Percentiles rank a stretch among this genome's conserved stretches.
Conservation (phyloP, 2,113 vertebrate genomes). For the Neofelis nebulosa region DNA sequence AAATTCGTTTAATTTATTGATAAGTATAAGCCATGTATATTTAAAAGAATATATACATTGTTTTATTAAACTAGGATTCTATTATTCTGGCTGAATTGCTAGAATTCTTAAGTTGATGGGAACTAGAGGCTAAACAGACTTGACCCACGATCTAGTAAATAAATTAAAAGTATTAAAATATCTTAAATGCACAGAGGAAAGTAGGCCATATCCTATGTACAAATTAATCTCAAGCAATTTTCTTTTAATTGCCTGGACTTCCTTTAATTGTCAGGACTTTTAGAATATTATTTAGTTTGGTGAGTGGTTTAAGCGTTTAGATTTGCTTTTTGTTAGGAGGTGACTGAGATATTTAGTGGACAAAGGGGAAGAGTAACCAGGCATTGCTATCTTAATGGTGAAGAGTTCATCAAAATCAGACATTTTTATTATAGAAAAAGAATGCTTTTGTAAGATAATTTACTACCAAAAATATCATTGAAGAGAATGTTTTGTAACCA, state of each 20-base stretch:
- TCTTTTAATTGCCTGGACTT: not conserved
- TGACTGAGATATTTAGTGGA: not conserved
- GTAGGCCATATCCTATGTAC: not conserved
- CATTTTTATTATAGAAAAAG: not conserved
- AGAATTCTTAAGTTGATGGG: not conserved
- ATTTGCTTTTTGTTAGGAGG: not conserved
- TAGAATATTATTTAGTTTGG: not conserved
- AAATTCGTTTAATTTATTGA: constrained; percentile 20
- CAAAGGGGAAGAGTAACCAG: not conserved
- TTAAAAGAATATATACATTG: not conserved
- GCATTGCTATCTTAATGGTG: not conserved
- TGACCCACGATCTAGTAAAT: not conserved
- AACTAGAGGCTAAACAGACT: not conserved
- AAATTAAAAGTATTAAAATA: not conserved
- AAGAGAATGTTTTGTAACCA: not conserved
- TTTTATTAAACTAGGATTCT: constrained; percentile 1
- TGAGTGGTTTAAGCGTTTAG: not conserved
- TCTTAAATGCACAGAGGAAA: not conserved
- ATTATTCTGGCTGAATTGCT: not conserved
- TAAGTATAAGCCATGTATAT: not conserved
- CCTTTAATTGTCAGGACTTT: not conserved
- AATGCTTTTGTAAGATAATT: not conserved
- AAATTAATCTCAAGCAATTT: constrained; percentile 26
- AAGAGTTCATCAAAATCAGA: not conserved
- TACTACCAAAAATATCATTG: not conserved